A percentile compares a stretch with the other conserved stretches of the same genome.
Evolutionary conservation across 2,113 vertebrate species (phyloP).

Genomic region (Phylloscopus trochilus): DNA sequence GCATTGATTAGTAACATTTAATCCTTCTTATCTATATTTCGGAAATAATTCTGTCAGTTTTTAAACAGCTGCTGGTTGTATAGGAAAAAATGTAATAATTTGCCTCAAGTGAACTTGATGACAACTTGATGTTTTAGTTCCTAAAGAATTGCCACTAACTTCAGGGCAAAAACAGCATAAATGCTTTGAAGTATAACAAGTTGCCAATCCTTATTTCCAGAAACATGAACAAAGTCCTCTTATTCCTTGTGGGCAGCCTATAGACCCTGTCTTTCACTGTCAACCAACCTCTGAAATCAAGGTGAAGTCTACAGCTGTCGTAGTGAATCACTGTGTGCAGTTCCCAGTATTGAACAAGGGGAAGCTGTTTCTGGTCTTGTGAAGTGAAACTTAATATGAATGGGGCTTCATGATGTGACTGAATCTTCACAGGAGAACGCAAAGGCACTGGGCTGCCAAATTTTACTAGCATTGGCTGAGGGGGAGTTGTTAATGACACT

Average conservation of each 20-base stretch:
- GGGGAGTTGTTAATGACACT: conserved; percentile 62
- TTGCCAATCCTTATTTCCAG: background rate
- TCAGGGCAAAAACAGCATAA: background rate
- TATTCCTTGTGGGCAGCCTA: background rate
- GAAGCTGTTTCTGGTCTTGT: background rate
- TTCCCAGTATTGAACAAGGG: background rate
- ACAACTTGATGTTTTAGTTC: background rate
- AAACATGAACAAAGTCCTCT: background rate
- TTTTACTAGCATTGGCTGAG: conserved; percentile 50
- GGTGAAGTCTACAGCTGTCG: background rate
- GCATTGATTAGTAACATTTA: background rate
- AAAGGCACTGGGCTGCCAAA: conserved; percentile 22
- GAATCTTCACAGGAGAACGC: background rate
- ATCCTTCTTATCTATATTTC: background rate
- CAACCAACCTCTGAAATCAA: background rate
- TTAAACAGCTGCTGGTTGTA: background rate
- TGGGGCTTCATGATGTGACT: conserved; percentile 22
- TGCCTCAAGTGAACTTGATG: background rate
- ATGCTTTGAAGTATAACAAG: background rate
- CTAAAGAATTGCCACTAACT: background rate
- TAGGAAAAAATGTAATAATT: background rate
- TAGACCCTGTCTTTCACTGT: background rate
- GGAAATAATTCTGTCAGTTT: background rate
- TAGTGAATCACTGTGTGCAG: background rate
- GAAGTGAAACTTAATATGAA: conserved; percentile 12